Percentiles rank a stretch among this genome's conserved stretches.
These are phyloP conservation scores for Schizotus pectinicornis DNA, from an alignment of 2,888 invertebrate species.

Conservation along the genomic window DNA sequence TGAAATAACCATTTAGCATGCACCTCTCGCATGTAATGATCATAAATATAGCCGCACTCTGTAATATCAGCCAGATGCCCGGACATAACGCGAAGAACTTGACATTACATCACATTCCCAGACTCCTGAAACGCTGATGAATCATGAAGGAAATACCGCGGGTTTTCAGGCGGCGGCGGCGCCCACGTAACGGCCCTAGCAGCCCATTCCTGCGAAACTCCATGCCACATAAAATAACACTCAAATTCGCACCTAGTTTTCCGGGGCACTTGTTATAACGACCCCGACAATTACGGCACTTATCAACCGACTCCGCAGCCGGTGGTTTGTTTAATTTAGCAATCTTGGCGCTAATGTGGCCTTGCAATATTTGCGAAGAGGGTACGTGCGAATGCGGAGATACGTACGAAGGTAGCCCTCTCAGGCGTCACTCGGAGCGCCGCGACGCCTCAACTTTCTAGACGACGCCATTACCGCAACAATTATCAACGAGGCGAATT, in stretches of 20 bases:
- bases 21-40: slow-evolving; percentile 52
- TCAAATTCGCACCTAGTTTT: slow-evolving; percentile 26
- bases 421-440: slow-evolving; percentile 30
- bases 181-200: slow-evolving; percentile 19
- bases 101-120: slow-evolving; percentile 52
- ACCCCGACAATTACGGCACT: slow-evolving; percentile 44
- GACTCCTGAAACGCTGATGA: slow-evolving; percentile 47
- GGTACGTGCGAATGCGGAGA: slow-evolving; percentile 39
- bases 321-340: slow-evolving; percentile 55
- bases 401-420: slow-evolving; percentile 34
- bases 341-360: slow-evolving; percentile 49
- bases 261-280: slow-evolving; percentile 38
- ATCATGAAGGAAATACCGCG: slow-evolving; percentile 45
- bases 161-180: slow-evolving; percentile 32
- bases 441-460: slow-evolving; percentile 29
- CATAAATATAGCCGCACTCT: slow-evolving; percentile 46
- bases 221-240: slow-evolving; percentile 12
- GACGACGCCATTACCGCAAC: slow-evolving; percentile 39
- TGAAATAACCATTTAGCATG: slow-evolving; percentile 47
- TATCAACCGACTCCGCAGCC: slow-evolving; percentile 48
- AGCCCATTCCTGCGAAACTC: slow-evolving; percentile 13
- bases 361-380: slow-evolving; percentile 47
- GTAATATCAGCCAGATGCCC: slow-evolving; percentile 53
- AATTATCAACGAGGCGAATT: slow-evolving; percentile 33
- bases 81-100: slow-evolving; percentile 39